Evolutionary conservation across 2,888 invertebrate genomes (phyloP).

Genomic region (Scotopteryx bipunctaria): DNA sequence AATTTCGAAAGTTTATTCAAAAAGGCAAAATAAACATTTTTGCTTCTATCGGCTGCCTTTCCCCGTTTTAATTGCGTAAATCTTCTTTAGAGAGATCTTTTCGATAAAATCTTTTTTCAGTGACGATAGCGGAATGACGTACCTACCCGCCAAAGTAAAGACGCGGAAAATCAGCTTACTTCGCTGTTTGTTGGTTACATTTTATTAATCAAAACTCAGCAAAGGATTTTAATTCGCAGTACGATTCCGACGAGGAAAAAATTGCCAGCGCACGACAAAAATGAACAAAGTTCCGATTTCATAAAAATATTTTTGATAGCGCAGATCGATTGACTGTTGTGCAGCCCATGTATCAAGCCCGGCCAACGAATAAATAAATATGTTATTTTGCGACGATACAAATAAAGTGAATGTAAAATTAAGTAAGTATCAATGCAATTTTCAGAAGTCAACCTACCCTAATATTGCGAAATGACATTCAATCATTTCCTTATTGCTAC

Average conservation of each 20-base stretch:
- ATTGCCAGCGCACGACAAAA: conserved; percentile 12
- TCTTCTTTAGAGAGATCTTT: conserved; percentile 66
- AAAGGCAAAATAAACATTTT: conserved; percentile 56
- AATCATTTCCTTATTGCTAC: too few relatives aligned
- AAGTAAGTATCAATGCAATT: too few relatives aligned
- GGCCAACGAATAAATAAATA: conserved; percentile 25
- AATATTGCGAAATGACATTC: too few relatives aligned
- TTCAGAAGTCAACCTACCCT: too few relatives aligned
- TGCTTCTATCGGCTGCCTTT: conserved; percentile 52
- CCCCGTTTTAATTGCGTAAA: conserved; percentile 73
- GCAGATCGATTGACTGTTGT: conserved; percentile 30
- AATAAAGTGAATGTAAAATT: conserved; percentile 30
- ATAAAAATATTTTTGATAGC: conserved; percentile 28
- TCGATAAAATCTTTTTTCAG: conserved; percentile 62
- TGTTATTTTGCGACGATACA: conserved; percentile 27
- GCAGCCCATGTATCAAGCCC: conserved; percentile 29
- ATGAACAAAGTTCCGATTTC: conserved; percentile 1
- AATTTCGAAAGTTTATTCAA: conserved; percentile 50
- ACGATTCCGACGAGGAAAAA: conserved; percentile 7
- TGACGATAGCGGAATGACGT: conserved; percentile 52
- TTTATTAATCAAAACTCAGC: conserved; percentile 16
- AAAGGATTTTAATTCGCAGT: conserved; percentile 6
- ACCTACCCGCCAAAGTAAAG: conserved; percentile 54
- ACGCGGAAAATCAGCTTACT: conserved; percentile 57
- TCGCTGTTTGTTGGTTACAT: conserved; percentile 46